phyloP scores from a whole-genome alignment of 2,797 vertebrate species.

The Leptatherina wallacei region DNA sequence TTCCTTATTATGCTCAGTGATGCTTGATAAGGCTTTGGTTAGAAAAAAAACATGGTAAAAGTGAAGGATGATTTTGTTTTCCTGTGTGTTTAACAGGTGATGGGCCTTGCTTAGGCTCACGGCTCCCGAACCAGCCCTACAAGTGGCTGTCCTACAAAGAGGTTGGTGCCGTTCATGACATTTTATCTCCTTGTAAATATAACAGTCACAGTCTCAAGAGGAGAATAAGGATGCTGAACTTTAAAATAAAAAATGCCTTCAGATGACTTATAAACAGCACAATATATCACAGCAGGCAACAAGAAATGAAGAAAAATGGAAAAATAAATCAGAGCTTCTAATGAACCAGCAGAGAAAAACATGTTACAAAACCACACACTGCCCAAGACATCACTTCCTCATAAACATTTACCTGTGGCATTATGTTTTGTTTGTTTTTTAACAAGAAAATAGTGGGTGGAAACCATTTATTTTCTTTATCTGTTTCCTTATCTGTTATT shows the following conservation, averaged over 20 bases:
- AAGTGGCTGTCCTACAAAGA: constrained; percentile 97
- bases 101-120: constrained; percentile 93
- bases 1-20: too few relatives aligned
- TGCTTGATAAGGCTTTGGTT: too few relatives aligned
- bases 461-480: neutral
- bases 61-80: constrained; percentile 2
- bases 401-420: neutral
- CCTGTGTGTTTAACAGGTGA: constrained; percentile 78
- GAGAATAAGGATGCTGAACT: too few relatives aligned
- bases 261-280: too few relatives aligned
- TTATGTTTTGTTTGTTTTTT: neutral
- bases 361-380: too few relatives aligned
- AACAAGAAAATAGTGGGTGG: neutral
- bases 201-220: too few relatives aligned
- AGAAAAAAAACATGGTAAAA: neutral
- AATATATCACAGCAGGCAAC: too few relatives aligned
- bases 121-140: constrained; percentile 95
- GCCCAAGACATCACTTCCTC: too few relatives aligned
- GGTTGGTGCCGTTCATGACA: constrained; percentile 78
- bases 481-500: neutral
- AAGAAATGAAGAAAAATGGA: too few relatives aligned
- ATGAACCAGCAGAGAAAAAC: too few relatives aligned
- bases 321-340: too few relatives aligned
- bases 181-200: neutral
- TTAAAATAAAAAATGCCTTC: too few relatives aligned